Base-by-base conservation (phyloP, 2,888 invertebrate species). In the Platerodrilus igneus region DNA sequence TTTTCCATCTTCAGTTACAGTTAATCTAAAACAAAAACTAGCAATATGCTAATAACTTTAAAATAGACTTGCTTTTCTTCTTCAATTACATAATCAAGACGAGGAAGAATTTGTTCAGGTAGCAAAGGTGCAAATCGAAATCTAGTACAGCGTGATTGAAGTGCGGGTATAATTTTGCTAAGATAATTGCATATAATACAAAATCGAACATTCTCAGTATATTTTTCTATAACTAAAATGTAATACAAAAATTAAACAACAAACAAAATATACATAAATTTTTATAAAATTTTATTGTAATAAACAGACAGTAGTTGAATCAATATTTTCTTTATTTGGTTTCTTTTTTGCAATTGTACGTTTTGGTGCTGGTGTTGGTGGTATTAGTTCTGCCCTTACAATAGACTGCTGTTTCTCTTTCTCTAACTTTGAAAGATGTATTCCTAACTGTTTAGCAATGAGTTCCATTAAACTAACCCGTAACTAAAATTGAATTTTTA, bases 171-270 rank as follows among this genome's bases (percentile, higher is more conserved):
- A 46, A 99, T 96, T 75, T 97, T 97, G 56, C 93, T 90, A 53
- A 99, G 71, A 70, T 99, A 99, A 70, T 99, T 99, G 71, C 97
- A 96, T 59, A 99, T 99, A 42, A 99, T 86, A 67, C 99, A 99
- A 69, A 99, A 99, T 5, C 99, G 76, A 2, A 95, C 92, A 68
- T 97, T 99, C 52, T 96, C 95, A 7, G 99, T 97, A 66, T 93
- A 99, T 68, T 99, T 99, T 69, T 99, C 99, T 62, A 99, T 96
- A 56, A 99, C 93, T 92, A 74, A 53, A 75, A 70, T 41, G 55
- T 58, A 56, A 56, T 38, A 2, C 31, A 35, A 17, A 29, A 41
- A 31, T 28, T 35, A 6, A 41, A 44, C 18, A 20, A 37, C 9
- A 39, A 40, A 25, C 48, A 23, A 40, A 31, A 17, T 36, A 11